Evolutionary conservation across 2,113 vertebrate species (phyloP).

Genomic region (Stigmatopora argus): DNA sequence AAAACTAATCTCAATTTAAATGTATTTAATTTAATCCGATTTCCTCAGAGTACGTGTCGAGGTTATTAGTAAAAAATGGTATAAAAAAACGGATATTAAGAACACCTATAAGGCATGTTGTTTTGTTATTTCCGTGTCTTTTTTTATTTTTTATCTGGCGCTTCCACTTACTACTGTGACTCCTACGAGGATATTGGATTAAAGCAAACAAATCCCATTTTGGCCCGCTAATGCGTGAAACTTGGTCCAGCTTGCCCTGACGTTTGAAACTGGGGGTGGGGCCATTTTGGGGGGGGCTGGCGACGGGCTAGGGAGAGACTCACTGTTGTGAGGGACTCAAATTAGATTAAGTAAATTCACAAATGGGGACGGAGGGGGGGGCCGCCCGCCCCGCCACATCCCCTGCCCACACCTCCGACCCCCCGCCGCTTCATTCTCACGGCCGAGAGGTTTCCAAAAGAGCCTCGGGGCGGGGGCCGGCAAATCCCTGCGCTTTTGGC

Average conservation of each 20-base stretch:
- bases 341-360: slow-evolving; percentile 73
- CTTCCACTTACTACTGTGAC: slow-evolving; percentile 15
- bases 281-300: slow-evolving; percentile 13
- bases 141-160: slow-evolving; percentile 22
- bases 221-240: slow-evolving; percentile 49
- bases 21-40: too few relatives aligned
- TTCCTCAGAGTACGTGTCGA: too few relatives aligned
- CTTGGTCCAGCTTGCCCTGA: slow-evolving; percentile 43
- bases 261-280: slow-evolving; percentile 38
- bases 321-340: slow-evolving; percentile 52
- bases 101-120: neutral
- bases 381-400: slow-evolving; percentile 36
- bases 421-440: slow-evolving; percentile 44
- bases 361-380: slow-evolving; percentile 45
- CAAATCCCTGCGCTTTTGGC: slow-evolving; percentile 61
- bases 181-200: slow-evolving; percentile 54
- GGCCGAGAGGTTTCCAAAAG: slow-evolving; percentile 66
- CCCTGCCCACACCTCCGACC: slow-evolving; percentile 59
- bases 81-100: too few relatives aligned
- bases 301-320: slow-evolving; percentile 37
- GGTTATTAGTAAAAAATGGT: too few relatives aligned
- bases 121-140: neutral
- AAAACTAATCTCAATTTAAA: too few relatives aligned
- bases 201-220: slow-evolving; percentile 61
- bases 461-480: slow-evolving; percentile 53